Conservation (phyloP, 2,797 vertebrate genomes). For the Acropternis orthonyx region DNA sequence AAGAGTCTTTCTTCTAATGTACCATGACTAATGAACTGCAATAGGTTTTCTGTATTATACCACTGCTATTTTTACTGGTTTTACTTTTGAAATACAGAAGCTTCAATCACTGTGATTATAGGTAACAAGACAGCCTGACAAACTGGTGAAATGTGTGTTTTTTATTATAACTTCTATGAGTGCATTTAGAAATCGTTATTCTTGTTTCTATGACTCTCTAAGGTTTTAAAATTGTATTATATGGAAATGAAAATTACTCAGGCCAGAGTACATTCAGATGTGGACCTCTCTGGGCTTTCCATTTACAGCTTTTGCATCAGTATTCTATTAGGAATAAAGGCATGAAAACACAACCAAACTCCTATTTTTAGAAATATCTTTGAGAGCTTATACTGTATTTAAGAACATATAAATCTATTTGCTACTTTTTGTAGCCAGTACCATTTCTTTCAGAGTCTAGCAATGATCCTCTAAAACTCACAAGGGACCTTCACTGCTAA, state of each 20-base stretch:
- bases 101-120: conserved; percentile 67
- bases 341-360: neutral
- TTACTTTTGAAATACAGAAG: conserved; percentile 59
- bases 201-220: conserved; percentile 45
- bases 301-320: neutral
- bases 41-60: conserved; percentile 32
- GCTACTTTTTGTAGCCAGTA: neutral
- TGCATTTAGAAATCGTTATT: conserved; percentile 50
- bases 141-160: conserved; percentile 54
- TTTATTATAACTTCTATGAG: conserved; percentile 37
- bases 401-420: neutral
- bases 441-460: neutral
- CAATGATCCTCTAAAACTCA: neutral
- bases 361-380: neutral
- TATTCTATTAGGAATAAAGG: neutral
- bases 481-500: neutral
- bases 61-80: conserved; percentile 68
- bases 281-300: neutral
- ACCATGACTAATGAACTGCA: conserved; percentile 47
- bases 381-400: neutral
- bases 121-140: conserved; percentile 65
- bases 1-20: conserved; percentile 24
- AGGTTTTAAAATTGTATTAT: conserved; percentile 23
- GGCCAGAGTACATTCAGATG: neutral
- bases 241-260: neutral